Conservation (phyloP, 2,797 vertebrate species). For the Hydrolagus colliei region DNA sequence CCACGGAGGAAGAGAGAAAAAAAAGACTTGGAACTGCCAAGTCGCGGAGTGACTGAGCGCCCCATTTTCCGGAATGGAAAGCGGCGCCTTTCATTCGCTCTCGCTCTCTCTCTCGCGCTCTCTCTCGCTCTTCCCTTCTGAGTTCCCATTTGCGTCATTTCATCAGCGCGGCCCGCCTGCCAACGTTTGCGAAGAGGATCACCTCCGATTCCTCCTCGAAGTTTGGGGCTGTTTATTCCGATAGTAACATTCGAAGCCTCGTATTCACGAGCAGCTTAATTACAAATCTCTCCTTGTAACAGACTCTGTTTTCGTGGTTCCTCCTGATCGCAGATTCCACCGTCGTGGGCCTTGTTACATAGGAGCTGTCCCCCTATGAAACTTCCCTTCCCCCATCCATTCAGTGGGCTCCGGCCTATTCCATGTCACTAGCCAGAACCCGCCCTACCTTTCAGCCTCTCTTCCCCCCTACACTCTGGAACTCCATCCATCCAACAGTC, state of each 20-base stretch:
- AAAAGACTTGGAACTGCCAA: slow-evolving; percentile 57
- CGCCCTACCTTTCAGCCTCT: too few relatives aligned
- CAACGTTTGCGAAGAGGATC: slow-evolving; percentile 4
- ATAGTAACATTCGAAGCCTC: not conserved
- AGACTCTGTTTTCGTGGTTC: not conserved
- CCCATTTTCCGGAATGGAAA: too few relatives aligned
- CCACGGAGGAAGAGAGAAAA: slow-evolving; percentile 81
- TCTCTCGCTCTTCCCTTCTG: not conserved
- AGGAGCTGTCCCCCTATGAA: too few relatives aligned
- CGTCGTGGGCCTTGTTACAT: too few relatives aligned
- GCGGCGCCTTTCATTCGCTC: too few relatives aligned
- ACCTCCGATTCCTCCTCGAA: not conserved
- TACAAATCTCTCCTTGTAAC: not conserved
- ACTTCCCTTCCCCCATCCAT: too few relatives aligned
- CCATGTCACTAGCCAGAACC: too few relatives aligned
- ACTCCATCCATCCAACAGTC: too few relatives aligned
- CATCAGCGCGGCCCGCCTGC: slow-evolving; percentile 9
- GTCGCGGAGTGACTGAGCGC: too few relatives aligned
- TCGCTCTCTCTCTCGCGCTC: not conserved
- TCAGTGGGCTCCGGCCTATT: too few relatives aligned
- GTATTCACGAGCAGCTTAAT: not conserved
- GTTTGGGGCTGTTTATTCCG: slow-evolving; percentile 1
- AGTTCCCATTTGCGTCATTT: slow-evolving; percentile 28
- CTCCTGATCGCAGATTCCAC: too few relatives aligned
- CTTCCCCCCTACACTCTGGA: too few relatives aligned